Base-by-base conservation (phyloP, 2,797 vertebrate genomes). In the Morelia viridis region DNA sequence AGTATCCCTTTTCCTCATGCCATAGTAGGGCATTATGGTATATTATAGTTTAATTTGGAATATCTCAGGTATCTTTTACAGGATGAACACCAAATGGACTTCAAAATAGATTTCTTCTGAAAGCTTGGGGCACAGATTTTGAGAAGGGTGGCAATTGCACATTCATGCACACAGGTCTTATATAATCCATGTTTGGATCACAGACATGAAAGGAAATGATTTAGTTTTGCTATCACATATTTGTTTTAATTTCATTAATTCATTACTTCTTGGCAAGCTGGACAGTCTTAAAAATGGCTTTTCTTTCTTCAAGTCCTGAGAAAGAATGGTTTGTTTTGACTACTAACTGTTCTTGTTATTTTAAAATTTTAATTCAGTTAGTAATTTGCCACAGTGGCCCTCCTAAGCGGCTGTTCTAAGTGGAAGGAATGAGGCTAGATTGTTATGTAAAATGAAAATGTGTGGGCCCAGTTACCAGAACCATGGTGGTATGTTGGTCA, bases 171-270 rank as follows among this genome's bases (percentile, higher is more conserved):
- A 0, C 9, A 46, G 19, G 6, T 22, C 76, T 41, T 65, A 15
- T 62, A 5, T 19, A 12, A 85, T 15, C 62, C 28, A 50, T 68
- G 35, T 90, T 89, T 91, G 68, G 64, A 50, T 46, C 61, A 61
- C 50, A 91, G 87, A 91, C 92, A 87, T 9, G 0, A 1, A 50
- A 88, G 11, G 50, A 68, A 50, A 88, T 17, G 31, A 68, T 57
- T 58, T 31, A 88, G 86, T 64, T 41, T 31, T 87, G 17, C 62
- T 64, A 24, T 6, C 83, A 76, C 35, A 10, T 31, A 1, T 76
- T 91, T 64, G 41, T 89, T 87, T 91, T 62, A 46, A 68, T 85
- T 24, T 17, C 61, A 22, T 85, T 90, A n/a, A 35, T 83, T n/a
- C n/a, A 64, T 88, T 92, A 13, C 76, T 62, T 53, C 17, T 62